Evolutionary conservation across 2,888 invertebrate genomes (phyloP).

Genomic region (Pogonocherus hispidulus): DNA sequence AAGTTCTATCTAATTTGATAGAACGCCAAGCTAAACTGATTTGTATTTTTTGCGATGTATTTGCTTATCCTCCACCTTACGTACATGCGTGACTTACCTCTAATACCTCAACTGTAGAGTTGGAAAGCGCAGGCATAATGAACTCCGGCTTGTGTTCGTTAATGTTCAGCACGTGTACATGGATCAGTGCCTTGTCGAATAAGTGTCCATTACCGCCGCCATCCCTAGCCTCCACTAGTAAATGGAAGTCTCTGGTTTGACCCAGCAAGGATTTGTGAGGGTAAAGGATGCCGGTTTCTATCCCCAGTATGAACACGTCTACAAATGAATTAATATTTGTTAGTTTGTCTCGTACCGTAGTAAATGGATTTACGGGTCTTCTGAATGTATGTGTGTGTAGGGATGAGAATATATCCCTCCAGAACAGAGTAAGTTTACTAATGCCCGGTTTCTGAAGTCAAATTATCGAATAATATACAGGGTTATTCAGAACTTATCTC

Average conservation of each 20-base stretch:
- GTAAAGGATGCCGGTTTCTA: constrained; percentile 84
- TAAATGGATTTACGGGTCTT: too few relatives aligned
- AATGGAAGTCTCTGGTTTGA: constrained; percentile 71
- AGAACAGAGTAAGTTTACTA: too few relatives aligned
- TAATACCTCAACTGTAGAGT: constrained; percentile 84
- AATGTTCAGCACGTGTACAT: constrained; percentile 82
- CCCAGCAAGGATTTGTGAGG: constrained; percentile 81
- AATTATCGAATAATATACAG: too few relatives aligned
- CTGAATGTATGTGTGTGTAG: too few relatives aligned
- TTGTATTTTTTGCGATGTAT: too few relatives aligned
- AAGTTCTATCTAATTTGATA: too few relatives aligned
- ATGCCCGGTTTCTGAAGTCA: too few relatives aligned
- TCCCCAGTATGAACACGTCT: constrained; percentile 84
- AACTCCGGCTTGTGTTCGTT: constrained; percentile 88
- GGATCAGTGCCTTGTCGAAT: constrained; percentile 79
- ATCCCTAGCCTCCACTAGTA: constrained; percentile 80
- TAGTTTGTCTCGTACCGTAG: not conserved
- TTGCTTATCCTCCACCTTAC: too few relatives aligned
- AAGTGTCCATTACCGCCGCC: constrained; percentile 77
- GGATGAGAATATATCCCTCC: too few relatives aligned
- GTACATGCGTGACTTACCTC: constrained; percentile 83
- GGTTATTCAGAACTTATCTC: too few relatives aligned
- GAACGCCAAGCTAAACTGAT: too few relatives aligned
- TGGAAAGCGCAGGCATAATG: constrained; percentile 81
- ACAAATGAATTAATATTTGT: constrained; percentile 48